These are phyloP conservation scores for Aporrectodea caliginosa DNA, from an alignment of 1,140 invertebrate genomes.

Conservation along the genomic window DNA sequence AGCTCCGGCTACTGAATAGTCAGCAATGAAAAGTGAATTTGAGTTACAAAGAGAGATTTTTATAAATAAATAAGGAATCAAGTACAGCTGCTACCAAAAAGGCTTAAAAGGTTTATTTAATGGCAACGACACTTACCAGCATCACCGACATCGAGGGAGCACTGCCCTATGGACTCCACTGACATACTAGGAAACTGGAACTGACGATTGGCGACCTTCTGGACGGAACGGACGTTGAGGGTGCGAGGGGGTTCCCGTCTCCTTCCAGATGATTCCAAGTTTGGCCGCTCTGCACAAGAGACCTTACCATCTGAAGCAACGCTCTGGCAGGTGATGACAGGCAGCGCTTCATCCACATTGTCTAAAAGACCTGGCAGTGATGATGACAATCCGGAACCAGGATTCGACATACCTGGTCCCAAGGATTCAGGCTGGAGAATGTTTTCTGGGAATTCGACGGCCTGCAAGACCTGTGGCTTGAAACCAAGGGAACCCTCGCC, in stretches of 20 bases:
- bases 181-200: conserved; percentile 39
- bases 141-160: conserved; percentile 71
- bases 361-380: background rate
- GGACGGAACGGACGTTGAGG: conserved; percentile 9
- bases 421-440: conserved; percentile 1
- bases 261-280: background rate
- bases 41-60: too few relatives aligned
- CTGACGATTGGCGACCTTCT: background rate
- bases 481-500: background rate
- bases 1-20: too few relatives aligned
- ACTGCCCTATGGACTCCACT: conserved; percentile 69
- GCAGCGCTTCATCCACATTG: background rate
- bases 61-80: background rate
- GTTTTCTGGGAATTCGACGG: conserved; percentile 7
- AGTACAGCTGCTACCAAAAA: background rate
- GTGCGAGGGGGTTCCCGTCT: conserved; percentile 11
- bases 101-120: conserved; percentile 1
- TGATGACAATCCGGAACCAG: background rate
- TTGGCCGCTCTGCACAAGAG: background rate
- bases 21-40: too few relatives aligned
- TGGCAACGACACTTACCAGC: conserved; percentile 58
- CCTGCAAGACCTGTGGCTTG: background rate
- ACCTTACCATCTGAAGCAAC: background rate
- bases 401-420: background rate
- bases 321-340: background rate